Percentiles rank a stretch among this genome's conserved stretches.
These are phyloP conservation scores for Acanthococcus lagerstroemiae DNA, from an alignment of 2,888 invertebrate genomes.

Conservation along the genomic window DNA sequence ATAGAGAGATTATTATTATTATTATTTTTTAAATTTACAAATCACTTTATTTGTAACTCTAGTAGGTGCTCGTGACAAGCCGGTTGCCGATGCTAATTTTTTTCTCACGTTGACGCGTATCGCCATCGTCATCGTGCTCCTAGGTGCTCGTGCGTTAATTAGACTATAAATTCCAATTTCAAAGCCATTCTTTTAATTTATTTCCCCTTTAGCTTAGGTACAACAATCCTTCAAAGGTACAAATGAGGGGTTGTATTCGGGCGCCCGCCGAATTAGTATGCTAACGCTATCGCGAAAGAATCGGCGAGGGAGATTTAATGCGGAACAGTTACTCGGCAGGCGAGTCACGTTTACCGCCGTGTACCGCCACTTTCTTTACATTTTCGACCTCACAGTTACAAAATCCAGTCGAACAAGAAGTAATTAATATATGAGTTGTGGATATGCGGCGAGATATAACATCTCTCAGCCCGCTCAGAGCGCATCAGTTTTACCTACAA, in stretches of 20 bases:
- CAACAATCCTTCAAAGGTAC: slow-evolving; percentile 25
- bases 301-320: slow-evolving; percentile 10
- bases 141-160: slow-evolving; percentile 23
- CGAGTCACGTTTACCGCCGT: slow-evolving; percentile 5
- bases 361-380: slow-evolving; percentile 12
- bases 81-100: too few relatives aligned
- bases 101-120: too few relatives aligned
- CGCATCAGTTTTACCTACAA: not conserved
- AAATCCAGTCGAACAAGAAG: slow-evolving; percentile 23
- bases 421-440: slow-evolving; percentile 19
- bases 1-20: too few relatives aligned
- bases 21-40: too few relatives aligned
- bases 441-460: not conserved
- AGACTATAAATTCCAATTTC: slow-evolving; percentile 25
- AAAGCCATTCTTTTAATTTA: slow-evolving; percentile 24
- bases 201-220: slow-evolving; percentile 18
- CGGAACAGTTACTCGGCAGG: too few relatives aligned
- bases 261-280: slow-evolving; percentile 21
- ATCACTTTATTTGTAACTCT: too few relatives aligned
- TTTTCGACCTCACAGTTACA: slow-evolving; percentile 17
- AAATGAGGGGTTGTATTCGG: slow-evolving; percentile 22
- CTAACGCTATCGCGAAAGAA: slow-evolving; percentile 23
- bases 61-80: too few relatives aligned
- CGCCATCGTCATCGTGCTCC: too few relatives aligned
- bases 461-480: not conserved